A percentile compares a stretch with the other conserved stretches of the same genome.
Conservation (phyloP, 2,797 vertebrate genomes). For the Pteropus rufus region DNA sequence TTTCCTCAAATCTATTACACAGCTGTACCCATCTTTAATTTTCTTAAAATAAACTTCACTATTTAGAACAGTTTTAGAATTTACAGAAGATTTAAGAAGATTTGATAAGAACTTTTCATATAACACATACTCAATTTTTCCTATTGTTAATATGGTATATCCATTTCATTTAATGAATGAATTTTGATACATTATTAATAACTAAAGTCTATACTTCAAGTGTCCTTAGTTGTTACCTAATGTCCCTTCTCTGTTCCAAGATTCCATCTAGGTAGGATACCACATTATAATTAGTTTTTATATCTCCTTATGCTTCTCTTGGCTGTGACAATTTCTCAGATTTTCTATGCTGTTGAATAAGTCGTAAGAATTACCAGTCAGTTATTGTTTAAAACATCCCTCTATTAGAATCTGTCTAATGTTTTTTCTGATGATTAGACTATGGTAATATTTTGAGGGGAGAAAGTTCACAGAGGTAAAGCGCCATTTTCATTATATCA, state of each 20-base stretch:
- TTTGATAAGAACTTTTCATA: not conserved
- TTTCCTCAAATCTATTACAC: not conserved
- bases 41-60: not conserved
- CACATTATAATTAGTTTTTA: not conserved
- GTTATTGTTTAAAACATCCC: not conserved
- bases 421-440: not conserved
- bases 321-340: not conserved
- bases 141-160: not conserved
- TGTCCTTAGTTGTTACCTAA: not conserved
- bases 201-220: not conserved
- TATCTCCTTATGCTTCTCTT: not conserved
- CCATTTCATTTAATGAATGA: not conserved
- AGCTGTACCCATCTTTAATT: not conserved
- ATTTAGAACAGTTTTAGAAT: not conserved
- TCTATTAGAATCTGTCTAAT: not conserved
- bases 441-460: fast-evolving
- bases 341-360: not conserved
- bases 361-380: not conserved
- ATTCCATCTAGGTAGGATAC: not conserved
- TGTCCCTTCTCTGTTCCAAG: not conserved
- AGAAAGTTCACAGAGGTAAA: not conserved
- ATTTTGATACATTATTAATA: not conserved
- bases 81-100: not conserved
- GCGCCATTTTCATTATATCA: not conserved
- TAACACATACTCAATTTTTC: not conserved